These are phyloP conservation scores for Sycophila sp. DNA, from an alignment of 1,140 invertebrate genomes.

Conservation along the genomic window DNA sequence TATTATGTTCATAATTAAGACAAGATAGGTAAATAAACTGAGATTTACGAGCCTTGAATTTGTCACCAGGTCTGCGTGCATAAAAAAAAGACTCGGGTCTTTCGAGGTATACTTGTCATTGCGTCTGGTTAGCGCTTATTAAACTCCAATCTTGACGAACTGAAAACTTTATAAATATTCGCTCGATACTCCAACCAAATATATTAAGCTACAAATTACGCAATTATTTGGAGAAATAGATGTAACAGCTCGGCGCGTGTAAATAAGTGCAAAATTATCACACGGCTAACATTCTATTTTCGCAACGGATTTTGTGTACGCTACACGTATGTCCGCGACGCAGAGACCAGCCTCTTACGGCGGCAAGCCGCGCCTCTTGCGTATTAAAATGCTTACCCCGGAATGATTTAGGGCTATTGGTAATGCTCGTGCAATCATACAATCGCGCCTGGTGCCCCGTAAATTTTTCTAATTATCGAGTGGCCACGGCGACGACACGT, in stretches of 20 bases:
- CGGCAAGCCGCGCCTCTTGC: neutral
- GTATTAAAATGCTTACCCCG: slow-evolving; percentile 8
- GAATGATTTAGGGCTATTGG: slow-evolving; percentile 11
- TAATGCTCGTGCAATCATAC: no score
- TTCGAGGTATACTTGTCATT: no score
- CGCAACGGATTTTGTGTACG: neutral
- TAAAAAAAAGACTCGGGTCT: no score
- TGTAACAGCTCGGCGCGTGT: neutral
- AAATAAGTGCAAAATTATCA: slow-evolving; percentile 3
- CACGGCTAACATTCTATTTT: neutral
- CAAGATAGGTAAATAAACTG: neutral
- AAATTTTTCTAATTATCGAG: neutral
- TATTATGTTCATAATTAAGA: no score
- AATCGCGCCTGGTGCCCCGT: neutral
- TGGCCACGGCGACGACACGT: neutral
- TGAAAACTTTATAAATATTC: no score
- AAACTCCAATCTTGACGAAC: no score
- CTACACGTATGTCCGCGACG: neutral
- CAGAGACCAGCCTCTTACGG: no score
- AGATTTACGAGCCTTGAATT: neutral
- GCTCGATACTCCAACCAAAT: no score
- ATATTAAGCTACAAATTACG: neutral
- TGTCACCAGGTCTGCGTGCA: no score
- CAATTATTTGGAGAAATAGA: neutral
- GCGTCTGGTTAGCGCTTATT: no score